These are phyloP conservation scores for Lepidonotus clava DNA, from an alignment of 2,888 invertebrate species.

Conservation along the genomic window DNA sequence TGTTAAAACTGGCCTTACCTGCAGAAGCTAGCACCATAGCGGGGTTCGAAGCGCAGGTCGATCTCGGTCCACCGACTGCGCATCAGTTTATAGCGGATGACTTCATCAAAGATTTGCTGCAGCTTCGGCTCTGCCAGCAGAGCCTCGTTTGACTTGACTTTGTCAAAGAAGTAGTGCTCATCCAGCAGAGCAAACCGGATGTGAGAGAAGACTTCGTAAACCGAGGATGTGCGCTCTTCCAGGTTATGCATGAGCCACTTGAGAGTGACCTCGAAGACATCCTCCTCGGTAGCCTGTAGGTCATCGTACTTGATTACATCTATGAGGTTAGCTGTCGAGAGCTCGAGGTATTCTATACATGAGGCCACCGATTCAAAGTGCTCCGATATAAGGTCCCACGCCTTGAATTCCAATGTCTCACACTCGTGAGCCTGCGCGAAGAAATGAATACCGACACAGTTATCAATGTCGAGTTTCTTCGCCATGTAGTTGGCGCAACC, in stretches of 20 bases:
- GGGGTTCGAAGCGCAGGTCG: constrained; percentile 61
- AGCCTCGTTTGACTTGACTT: constrained; percentile 57
- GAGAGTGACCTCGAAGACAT: constrained; percentile 88
- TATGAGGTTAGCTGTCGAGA: constrained; percentile 88
- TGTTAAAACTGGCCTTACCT: too few relatives aligned
- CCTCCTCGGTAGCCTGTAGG: constrained; percentile 92
- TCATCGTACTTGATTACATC: constrained; percentile 90
- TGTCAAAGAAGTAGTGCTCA: constrained; percentile 61
- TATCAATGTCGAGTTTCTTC: constrained; percentile 86
- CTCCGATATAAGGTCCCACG: constrained; percentile 60
- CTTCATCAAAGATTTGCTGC: constrained; percentile 58
- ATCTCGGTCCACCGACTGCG: constrained; percentile 61
- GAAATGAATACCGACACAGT: constrained; percentile 87
- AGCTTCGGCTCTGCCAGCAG: constrained; percentile 55
- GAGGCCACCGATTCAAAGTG: constrained; percentile 58
- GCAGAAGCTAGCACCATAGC: constrained; percentile 60
- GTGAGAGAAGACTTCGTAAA: constrained; percentile 77
- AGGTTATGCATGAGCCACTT: constrained; percentile 85
- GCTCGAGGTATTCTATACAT: constrained; percentile 75
- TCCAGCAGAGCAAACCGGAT: constrained; percentile 71
- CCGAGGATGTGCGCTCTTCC: constrained; percentile 82
- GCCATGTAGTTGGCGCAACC: constrained; percentile 89
- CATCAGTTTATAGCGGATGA: constrained; percentile 60
- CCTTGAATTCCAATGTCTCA: constrained; percentile 58
- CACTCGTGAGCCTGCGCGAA: constrained; percentile 65